These are phyloP conservation scores for Copidosoma floridanum DNA, from an alignment of 1,140 invertebrate genomes.

Conservation along the genomic window DNA sequence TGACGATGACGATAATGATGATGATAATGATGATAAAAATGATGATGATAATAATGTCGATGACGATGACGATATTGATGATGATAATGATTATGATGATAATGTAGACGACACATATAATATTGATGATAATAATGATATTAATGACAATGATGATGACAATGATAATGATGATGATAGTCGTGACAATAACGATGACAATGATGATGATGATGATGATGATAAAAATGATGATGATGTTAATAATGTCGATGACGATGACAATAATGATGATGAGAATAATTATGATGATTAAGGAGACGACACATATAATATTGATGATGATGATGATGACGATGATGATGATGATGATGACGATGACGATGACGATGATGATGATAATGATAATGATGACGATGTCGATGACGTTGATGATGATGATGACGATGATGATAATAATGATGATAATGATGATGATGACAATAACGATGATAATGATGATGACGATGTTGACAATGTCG, in stretches of 20 bases:
- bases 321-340: neutral
- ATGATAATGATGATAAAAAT: neutral
- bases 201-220: neutral
- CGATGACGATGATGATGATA: neutral
- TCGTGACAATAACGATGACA: no score
- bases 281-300: neutral
- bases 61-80: no score
- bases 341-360: neutral
- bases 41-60: neutral
- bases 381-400: neutral
- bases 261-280: neutral
- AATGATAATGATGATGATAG: no score
- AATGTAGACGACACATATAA: no score
- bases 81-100: no score
- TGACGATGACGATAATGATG: neutral
- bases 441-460: no score
- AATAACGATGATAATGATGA: no score
- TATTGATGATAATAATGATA: no score
- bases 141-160: no score
- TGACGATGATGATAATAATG: neutral
- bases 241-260: neutral
- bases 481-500: no score
- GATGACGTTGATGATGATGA: neutral
- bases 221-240: neutral
- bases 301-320: neutral